These are phyloP conservation scores for Sialia sialis DNA, from an alignment of 2,113 vertebrate genomes.

Conservation along the genomic window DNA sequence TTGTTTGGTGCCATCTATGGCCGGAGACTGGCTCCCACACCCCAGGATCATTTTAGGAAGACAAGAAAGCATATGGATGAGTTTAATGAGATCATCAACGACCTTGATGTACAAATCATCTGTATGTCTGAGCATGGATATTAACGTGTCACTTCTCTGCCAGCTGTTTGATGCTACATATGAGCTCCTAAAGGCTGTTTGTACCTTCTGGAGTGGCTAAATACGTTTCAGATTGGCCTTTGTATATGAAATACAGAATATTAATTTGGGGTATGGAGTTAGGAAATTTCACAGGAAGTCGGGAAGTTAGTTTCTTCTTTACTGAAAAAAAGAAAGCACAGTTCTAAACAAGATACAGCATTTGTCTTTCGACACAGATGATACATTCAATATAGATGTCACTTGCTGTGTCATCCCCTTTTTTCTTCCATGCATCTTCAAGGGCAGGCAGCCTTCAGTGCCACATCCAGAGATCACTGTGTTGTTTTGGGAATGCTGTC, in stretches of 20 bases:
- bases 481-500: background rate
- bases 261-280: background rate
- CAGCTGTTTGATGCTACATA: background rate
- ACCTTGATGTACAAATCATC: fast-evolving
- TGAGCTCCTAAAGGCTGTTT: background rate
- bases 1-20: conserved; percentile 60
- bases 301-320: background rate
- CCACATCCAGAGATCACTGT: background rate
- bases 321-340: background rate
- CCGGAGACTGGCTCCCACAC: background rate
- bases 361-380: fast-evolving
- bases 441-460: background rate
- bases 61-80: background rate
- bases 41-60: background rate
- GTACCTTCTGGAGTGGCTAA: background rate
- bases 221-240: background rate
- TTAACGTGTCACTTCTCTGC: background rate
- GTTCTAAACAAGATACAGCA: background rate
- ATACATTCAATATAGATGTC: background rate
- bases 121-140: background rate
- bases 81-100: background rate
- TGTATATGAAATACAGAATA: background rate
- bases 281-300: background rate
- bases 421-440: background rate
- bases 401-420: background rate